Base-by-base conservation (phyloP, 2,797 vertebrate species). In the Aselliscus stoliczkanus region DNA sequence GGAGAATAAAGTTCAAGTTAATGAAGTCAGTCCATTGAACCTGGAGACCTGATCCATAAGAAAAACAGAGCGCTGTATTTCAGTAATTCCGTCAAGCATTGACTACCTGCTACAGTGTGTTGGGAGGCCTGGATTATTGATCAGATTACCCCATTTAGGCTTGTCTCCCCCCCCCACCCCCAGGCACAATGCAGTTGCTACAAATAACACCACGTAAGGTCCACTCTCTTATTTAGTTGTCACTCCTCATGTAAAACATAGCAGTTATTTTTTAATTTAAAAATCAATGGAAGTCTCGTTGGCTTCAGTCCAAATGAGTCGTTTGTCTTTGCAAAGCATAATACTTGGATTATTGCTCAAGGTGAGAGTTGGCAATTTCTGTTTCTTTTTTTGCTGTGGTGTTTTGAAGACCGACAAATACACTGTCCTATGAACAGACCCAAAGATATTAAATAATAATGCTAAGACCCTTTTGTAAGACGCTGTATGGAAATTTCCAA, bases 241-340 rank as follows among this genome's bases (percentile, higher is more conserved):
- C 98, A 98, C 97, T 97, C 98, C 98, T 98, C 97, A 98, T 98
- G 98, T 98, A 98, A 98, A 98, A 98, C 98, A 97, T 4, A 97
- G 97, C 97, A 97, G 98, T 98, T 98, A 98, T 95, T 98, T 98
- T 99, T 98, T 98, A 98, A 99, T 98, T 98, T 98, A 98, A 98
- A 98, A 98, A 98, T 98, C 98, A 98, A 97, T 98, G 98, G 97
- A 82, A 97, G 97, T 88, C 95, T 89, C 96, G 93, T 97, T 98
- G 47, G 97, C 96, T 98, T 98, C 96, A 91, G 96, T 96, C 97
- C 95, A 97, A 98, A 98, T 98, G 98, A 98, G 98, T 97, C 97
- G 97, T 97, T 98, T 90, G 88, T 98, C 97, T 98, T 98, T 98
- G 98, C 97, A 39, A 86, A 98, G 97, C 97, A 92, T 93, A 97